These are phyloP conservation scores for Acrocyrtus sp. DNA, from an alignment of 2,888 invertebrate species.

Conservation along the genomic window DNA sequence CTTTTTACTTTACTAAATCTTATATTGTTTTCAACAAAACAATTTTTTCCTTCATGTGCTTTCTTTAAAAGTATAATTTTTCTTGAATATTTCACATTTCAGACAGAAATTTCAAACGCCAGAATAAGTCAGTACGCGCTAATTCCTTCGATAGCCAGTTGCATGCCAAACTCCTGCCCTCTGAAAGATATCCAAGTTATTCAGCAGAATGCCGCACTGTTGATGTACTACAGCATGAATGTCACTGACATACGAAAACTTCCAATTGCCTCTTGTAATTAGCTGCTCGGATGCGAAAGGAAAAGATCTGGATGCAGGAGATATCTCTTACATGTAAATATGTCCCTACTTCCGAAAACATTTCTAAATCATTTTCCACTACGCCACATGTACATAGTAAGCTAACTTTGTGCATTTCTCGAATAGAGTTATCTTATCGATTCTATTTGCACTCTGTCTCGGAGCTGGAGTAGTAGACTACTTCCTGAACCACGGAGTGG, in stretches of 20 bases:
- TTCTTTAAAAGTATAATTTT: too few relatives aligned
- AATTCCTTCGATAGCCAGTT: conserved; percentile 35
- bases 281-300: conserved; percentile 63
- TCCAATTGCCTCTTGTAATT: conserved; percentile 39
- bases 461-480: conserved; percentile 10
- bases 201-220: conserved; percentile 64
- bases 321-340: conserved; percentile 64
- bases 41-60: too few relatives aligned
- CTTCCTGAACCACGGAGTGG: conserved; percentile 25
- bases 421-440: not conserved
- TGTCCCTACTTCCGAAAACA: too few relatives aligned
- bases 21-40: too few relatives aligned
- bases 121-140: too few relatives aligned
- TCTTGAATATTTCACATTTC: too few relatives aligned
- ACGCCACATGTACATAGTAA: not conserved
- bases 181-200: conserved; percentile 65
- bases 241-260: too few relatives aligned
- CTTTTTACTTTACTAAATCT: too few relatives aligned
- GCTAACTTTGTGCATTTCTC: not conserved
- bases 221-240: not conserved
- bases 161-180: conserved; percentile 67
- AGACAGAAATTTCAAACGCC: not conserved
- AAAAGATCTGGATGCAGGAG: conserved; percentile 61
- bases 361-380: not conserved
- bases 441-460: conserved; percentile 11